Evolutionary conservation across 2,888 invertebrate genomes (phyloP).

Genomic region (Phasia obesa): DNA sequence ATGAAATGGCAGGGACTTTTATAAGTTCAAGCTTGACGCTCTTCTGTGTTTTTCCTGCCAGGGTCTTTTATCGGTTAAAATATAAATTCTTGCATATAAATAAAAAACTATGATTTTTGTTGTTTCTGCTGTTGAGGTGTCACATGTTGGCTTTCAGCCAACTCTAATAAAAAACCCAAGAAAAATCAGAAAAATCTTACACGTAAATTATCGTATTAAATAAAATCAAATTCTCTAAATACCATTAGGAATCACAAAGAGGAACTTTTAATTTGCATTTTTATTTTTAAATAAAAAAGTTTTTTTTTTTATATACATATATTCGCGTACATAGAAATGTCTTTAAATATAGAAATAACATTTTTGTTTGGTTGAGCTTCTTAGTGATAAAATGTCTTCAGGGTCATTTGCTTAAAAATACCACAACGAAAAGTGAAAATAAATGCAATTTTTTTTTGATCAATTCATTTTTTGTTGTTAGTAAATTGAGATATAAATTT

Average conservation of each 20-base stretch:
- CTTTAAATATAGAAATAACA: constrained; percentile 37
- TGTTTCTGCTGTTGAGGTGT: constrained; percentile 40
- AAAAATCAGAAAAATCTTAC: constrained; percentile 41
- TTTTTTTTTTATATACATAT: no score
- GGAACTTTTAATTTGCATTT: constrained; percentile 34
- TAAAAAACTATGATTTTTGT: constrained; percentile 47
- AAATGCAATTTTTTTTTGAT: not conserved
- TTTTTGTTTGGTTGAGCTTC: constrained; percentile 35
- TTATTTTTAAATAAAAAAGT: not conserved
- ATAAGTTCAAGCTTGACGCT: constrained; percentile 31
- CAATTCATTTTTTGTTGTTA: no score
- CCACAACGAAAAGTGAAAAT: constrained; percentile 58
- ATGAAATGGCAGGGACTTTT: constrained; percentile 6
- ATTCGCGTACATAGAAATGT: no score
- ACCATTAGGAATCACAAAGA: constrained; percentile 40
- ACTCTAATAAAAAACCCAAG: constrained; percentile 23
- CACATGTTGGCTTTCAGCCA: constrained; percentile 68
- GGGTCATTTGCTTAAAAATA: constrained; percentile 54
- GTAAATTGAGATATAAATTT: constrained; percentile 17
- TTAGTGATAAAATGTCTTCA: constrained; percentile 54
- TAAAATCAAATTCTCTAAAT: constrained; percentile 67
- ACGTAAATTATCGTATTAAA: constrained; percentile 66
- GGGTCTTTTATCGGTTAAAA: constrained; percentile 46
- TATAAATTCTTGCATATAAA: constrained; percentile 62
- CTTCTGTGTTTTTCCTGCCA: constrained; percentile 7